Evolutionary conservation across 2,888 invertebrate genomes (phyloP).

Genomic region (Junonia oenone): DNA sequence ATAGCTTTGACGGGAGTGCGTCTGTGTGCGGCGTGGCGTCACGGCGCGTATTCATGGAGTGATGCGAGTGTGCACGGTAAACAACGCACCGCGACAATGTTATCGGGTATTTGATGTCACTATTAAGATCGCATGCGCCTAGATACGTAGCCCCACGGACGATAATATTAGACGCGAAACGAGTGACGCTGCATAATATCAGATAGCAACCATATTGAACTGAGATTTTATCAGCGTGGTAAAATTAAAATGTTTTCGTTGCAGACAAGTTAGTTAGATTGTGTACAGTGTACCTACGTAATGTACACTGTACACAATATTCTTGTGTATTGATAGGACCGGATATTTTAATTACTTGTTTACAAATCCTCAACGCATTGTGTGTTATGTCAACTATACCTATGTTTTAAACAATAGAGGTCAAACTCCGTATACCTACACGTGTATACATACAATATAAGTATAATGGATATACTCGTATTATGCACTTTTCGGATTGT

Average conservation of each 20-base stretch:
- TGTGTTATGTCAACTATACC: neutral
- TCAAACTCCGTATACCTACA: neutral
- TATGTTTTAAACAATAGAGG: neutral
- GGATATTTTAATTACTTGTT: neutral
- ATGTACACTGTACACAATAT: too few species aligned
- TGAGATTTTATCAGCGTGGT: neutral
- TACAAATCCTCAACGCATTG: neutral
- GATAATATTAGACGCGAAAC: neutral
- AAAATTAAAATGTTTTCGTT: too few species aligned
- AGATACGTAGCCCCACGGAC: conserved; percentile 17
- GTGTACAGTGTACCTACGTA: too few species aligned
- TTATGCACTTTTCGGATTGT: too few species aligned
- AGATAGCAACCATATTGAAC: neutral
- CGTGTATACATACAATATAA: neutral
- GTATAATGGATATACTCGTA: too few species aligned
- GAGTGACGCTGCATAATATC: neutral
- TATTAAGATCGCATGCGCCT: conserved; percentile 28
- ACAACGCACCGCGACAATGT: conserved; percentile 29
- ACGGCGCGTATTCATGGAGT: conserved; percentile 22
- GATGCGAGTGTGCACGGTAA: conserved; percentile 31
- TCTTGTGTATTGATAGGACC: neutral
- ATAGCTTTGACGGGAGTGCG: conserved; percentile 30
- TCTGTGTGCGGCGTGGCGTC: conserved; percentile 30
- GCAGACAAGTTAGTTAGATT: too few species aligned
- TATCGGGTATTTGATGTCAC: conserved; percentile 36